Evolutionary conservation across 2,113 vertebrate species (phyloP).

Genomic region (Pseudorhombus dupliciocellatus): DNA sequence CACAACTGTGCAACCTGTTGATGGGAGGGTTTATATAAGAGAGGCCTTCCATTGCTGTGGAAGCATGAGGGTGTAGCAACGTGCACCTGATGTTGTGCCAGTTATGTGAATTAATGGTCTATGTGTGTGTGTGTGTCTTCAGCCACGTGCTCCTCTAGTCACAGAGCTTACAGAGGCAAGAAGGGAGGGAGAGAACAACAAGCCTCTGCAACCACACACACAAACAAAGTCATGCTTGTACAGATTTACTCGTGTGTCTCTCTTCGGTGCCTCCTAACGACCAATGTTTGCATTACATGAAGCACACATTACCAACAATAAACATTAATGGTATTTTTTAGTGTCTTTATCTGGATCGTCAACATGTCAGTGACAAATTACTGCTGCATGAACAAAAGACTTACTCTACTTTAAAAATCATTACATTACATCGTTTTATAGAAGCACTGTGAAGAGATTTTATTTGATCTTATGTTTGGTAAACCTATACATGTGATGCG

Average conservation of each 20-base stretch:
- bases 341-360: background rate
- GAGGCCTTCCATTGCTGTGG: too few species aligned
- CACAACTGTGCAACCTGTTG: too few species aligned
- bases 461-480: background rate
- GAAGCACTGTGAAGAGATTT: background rate
- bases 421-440: background rate
- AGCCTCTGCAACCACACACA: background rate
- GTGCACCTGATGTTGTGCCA: too few species aligned
- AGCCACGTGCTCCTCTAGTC: constrained; percentile 60
- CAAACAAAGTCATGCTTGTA: background rate
- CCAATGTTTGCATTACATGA: constrained; percentile 2
- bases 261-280: constrained; percentile 24
- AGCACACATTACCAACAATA: background rate
- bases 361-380: background rate
- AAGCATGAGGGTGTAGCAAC: background rate
- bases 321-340: background rate
- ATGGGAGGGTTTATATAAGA: too few species aligned
- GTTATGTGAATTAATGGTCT: too few species aligned
- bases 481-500: background rate
- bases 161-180: constrained; percentile 37
- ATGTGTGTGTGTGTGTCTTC: background rate
- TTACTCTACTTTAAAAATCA: too few species aligned
- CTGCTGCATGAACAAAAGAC: too few species aligned
- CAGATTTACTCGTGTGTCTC: background rate
- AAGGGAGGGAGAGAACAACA: constrained; percentile 23